Evolutionary conservation across 2,113 vertebrate species (phyloP).

Genomic region (Mugil cephalus): DNA sequence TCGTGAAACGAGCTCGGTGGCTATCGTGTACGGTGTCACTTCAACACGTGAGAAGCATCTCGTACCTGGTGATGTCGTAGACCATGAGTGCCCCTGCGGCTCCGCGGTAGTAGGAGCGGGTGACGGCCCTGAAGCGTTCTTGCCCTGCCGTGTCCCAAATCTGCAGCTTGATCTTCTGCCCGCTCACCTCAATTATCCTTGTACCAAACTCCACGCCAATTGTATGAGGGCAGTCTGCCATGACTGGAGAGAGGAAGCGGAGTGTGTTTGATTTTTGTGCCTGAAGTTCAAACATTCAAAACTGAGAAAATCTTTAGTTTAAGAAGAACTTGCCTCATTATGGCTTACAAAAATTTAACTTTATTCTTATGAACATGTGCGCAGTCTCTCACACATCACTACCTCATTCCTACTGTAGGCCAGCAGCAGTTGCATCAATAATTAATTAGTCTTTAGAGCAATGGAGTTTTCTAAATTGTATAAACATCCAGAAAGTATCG

Average conservation of each 20-base stretch:
- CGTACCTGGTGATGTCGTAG: conserved; percentile 98
- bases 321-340: too few relatives aligned
- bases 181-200: conserved; percentile 99
- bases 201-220: conserved; percentile 99
- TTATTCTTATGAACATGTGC: background rate
- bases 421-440: conserved; percentile 53
- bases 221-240: conserved; percentile 99
- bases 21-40: background rate
- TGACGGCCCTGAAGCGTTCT: conserved; percentile 98
- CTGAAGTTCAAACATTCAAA: background rate
- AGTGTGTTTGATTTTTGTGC: background rate
- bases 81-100: conserved; percentile 99
- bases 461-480: conserved; percentile 1
- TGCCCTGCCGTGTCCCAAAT: conserved; percentile 99
- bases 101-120: conserved; percentile 98
- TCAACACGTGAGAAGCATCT: background rate
- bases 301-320: background rate
- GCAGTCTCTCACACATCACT: background rate
- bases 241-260: conserved; percentile 84
- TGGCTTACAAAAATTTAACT: too few relatives aligned
- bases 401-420: conserved; percentile 6
- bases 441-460: conserved; percentile 27
- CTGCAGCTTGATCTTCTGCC: conserved; percentile 99
- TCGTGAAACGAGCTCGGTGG: background rate
- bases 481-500: conserved; percentile 16